Evolutionary conservation across 2,113 vertebrate species (phyloP), one percentile per base, ranked within the genome.

Genomic region (Alosa alosa): DNA sequence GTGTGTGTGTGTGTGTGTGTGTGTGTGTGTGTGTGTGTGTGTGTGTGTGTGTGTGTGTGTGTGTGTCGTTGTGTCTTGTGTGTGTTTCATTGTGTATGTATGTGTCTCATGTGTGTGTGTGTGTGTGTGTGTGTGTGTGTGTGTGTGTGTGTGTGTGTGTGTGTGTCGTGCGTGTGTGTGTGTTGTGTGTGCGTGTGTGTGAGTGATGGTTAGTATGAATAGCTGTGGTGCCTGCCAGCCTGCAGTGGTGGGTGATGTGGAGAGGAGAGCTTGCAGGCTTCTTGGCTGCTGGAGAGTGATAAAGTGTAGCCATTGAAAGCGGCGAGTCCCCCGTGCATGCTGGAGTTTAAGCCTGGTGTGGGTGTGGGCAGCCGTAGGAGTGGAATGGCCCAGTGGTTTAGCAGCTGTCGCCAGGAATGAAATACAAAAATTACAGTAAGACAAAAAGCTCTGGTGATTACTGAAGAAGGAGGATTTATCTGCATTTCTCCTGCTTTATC

Each of bases 261-360:
- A 39, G 25, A 39, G 25, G 72, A 39, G 72, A 13, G 72, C 10
- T 78, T 13, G 36, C 72, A 17, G 25, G 1, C 31, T 25, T 31
- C 72, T 88, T 84, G 86, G 83, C 87, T 86, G 86, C 60, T 82
- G 84, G 52, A 36, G 81, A 57, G 85, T 31, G 49, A 85, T 85
- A 82, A 88, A 75, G 86, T 85, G 41, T n/a, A 83, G 81, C 46
- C 50, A 50, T 3, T 50, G 75, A 20, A 8, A 52, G 20, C 78
- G 50, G 52, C 68, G 22, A 82, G 60, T 81, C 41, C 72, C 82
- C 82, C 45, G 50, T 68, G 72, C 82, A 57, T 57, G 75, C 81
- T 57, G 44, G 78, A 85, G 87, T 85, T 72, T 82, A 85, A 72
- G 84, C 84, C 75, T 44, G 31, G 17, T 39, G 55, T 57, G 55